Percentiles rank a stretch among this genome's conserved stretches.
Evolutionary conservation across 2,113 vertebrate species (phyloP).

Genomic region (Castor canadensis): DNA sequence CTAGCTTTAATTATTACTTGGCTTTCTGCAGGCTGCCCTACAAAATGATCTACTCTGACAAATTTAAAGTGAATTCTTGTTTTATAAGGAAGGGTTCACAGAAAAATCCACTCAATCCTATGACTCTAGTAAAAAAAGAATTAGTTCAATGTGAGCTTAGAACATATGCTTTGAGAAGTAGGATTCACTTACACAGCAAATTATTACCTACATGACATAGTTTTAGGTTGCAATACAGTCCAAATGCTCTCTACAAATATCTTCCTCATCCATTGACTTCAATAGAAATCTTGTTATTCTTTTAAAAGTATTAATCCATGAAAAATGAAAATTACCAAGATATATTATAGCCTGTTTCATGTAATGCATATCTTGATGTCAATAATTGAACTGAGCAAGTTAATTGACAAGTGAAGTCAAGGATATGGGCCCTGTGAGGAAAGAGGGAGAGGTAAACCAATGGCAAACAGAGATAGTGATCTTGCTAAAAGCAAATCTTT

Average conservation of each 20-base stretch:
- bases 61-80: background rate
- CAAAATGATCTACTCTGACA: conserved; percentile 22
- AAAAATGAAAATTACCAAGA: background rate
- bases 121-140: conserved; percentile 22
- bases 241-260: background rate
- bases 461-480: fast-evolving
- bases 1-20: background rate
- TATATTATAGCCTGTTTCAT: background rate
- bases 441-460: background rate
- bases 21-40: background rate
- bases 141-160: background rate
- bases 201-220: background rate
- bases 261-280: background rate
- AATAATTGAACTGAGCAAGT: background rate
- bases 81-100: background rate
- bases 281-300: background rate
- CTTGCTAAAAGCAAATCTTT: background rate
- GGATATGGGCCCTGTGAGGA: too few relatives aligned
- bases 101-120: background rate
- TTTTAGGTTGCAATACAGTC: background rate
- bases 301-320: background rate
- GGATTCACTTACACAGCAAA: background rate
- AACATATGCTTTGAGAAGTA: background rate
- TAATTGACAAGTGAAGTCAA: background rate
- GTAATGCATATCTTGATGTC: background rate